Percentiles rank a stretch among this genome's conserved stretches.
These are phyloP conservation scores for Lasioglossum marginatum DNA, from an alignment of 2,888 invertebrate genomes.

Conservation along the genomic window DNA sequence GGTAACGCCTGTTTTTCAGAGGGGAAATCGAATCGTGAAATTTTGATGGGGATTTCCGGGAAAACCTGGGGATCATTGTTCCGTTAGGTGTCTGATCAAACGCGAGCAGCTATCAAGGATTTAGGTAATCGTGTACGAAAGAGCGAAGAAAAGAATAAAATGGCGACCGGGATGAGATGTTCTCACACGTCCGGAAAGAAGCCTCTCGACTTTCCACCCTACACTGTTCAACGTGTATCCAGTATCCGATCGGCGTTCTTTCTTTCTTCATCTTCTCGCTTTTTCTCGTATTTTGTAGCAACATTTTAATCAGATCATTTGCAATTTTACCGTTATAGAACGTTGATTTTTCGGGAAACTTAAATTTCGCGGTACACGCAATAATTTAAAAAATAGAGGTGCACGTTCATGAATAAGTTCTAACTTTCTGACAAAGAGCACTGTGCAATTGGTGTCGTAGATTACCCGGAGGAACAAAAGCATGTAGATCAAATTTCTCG, in stretches of 20 bases:
- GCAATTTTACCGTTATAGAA: neutral
- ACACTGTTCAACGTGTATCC: neutral
- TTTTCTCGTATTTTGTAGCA: neutral
- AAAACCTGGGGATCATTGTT: neutral
- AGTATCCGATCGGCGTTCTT: no score
- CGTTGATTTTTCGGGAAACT: neutral
- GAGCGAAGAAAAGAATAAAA: neutral
- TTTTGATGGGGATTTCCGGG: conserved; percentile 20
- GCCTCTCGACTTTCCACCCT: neutral
- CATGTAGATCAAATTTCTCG: conserved; percentile 13
- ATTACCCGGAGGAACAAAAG: conserved; percentile 21
- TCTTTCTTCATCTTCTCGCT: no score
- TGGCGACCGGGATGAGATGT: conserved; percentile 1
- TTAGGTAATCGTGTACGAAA: neutral
- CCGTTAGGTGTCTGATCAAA: neutral
- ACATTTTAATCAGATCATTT: neutral
- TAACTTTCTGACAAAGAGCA: neutral
- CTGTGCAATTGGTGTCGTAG: neutral
- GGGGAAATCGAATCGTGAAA: conserved; percentile 47
- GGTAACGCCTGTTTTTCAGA: conserved; percentile 51
- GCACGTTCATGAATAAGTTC: neutral
- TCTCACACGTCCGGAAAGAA: neutral
- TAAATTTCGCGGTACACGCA: neutral
- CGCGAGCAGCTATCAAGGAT: neutral
- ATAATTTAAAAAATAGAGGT: neutral